phyloP scores from a whole-genome alignment of 2,888 invertebrate genomes.

The Watsonalla binaria region DNA sequence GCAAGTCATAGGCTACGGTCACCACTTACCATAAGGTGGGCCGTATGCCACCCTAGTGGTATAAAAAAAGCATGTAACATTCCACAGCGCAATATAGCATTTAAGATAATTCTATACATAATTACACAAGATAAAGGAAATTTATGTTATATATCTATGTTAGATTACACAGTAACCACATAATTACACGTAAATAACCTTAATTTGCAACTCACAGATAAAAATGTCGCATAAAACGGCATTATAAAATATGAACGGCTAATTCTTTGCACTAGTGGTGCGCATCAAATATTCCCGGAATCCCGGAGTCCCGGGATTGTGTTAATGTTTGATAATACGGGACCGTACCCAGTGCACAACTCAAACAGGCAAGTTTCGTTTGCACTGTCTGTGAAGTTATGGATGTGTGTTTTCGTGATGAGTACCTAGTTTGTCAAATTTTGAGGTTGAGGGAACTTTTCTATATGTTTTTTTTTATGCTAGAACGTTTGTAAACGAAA shows the following conservation, averaged over 20 bases:
- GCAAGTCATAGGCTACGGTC: too few species aligned
- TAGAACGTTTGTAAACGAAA: too few species aligned
- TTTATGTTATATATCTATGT: too few species aligned
- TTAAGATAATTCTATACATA: too few species aligned
- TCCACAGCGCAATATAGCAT: too few species aligned
- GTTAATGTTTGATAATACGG: conserved; percentile 27
- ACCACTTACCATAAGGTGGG: too few species aligned
- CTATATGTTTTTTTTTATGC: too few species aligned
- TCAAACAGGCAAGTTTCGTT: background rate
- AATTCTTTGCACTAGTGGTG: conserved; percentile 19
- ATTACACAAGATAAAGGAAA: too few species aligned
- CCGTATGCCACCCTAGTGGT: too few species aligned
- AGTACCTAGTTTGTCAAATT: background rate
- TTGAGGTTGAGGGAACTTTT: too few species aligned
- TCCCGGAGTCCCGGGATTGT: conserved; percentile 15
- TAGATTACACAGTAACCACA: too few species aligned
- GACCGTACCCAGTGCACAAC: conserved; percentile 11
- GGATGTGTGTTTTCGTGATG: background rate
- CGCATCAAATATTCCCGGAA: conserved; percentile 23
- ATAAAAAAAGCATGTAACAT: too few species aligned
- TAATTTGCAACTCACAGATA: background rate
- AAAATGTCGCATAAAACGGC: conserved; percentile 1
- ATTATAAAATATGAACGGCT: conserved; percentile 2
- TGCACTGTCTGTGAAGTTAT: background rate
- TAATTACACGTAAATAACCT: background rate